A percentile compares a stretch with the other conserved stretches of the same genome.
These are phyloP conservation scores for Drosophila parthenogenetica DNA, from an alignment of 2,888 invertebrate genomes.

Conservation along the genomic window DNA sequence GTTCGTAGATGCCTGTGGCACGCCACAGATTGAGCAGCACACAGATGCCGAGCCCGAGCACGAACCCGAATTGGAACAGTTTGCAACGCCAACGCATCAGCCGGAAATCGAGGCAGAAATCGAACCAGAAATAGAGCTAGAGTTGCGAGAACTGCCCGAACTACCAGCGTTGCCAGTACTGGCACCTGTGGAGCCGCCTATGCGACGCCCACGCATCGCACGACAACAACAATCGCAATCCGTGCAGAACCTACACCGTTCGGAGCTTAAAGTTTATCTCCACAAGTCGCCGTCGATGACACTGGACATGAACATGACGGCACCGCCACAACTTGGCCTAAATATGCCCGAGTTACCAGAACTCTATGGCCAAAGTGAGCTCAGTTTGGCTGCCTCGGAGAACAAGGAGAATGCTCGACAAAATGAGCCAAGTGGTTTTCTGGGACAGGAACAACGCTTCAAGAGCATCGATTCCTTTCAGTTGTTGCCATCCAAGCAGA, in stretches of 20 bases:
- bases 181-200: slow-evolving; percentile 36
- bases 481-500: slow-evolving; percentile 23
- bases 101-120: slow-evolving; percentile 37
- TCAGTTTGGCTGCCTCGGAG: slow-evolving; percentile 66
- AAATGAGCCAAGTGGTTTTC: slow-evolving; percentile 41
- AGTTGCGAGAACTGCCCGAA: slow-evolving; percentile 14
- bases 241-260: slow-evolving; percentile 82
- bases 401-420: slow-evolving; percentile 76
- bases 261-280: slow-evolving; percentile 82
- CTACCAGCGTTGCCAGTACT: background rate
- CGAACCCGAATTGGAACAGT: slow-evolving; percentile 41
- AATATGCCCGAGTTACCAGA: slow-evolving; percentile 77
- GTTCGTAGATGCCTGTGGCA: slow-evolving; percentile 82
- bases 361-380: slow-evolving; percentile 68
- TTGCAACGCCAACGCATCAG: slow-evolving; percentile 47
- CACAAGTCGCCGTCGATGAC: slow-evolving; percentile 83
- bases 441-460: slow-evolving; percentile 70
- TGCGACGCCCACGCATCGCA: slow-evolving; percentile 43
- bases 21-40: slow-evolving; percentile 58
- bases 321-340: slow-evolving; percentile 67
- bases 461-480: slow-evolving; percentile 82
- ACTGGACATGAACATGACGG: slow-evolving; percentile 70
- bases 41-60: background rate
- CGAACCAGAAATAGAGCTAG: background rate
- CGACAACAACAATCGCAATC: slow-evolving; percentile 82